These are phyloP conservation scores for Euphonia xanthogaster DNA, from an alignment of 2,797 vertebrate genomes.

Conservation along the genomic window DNA sequence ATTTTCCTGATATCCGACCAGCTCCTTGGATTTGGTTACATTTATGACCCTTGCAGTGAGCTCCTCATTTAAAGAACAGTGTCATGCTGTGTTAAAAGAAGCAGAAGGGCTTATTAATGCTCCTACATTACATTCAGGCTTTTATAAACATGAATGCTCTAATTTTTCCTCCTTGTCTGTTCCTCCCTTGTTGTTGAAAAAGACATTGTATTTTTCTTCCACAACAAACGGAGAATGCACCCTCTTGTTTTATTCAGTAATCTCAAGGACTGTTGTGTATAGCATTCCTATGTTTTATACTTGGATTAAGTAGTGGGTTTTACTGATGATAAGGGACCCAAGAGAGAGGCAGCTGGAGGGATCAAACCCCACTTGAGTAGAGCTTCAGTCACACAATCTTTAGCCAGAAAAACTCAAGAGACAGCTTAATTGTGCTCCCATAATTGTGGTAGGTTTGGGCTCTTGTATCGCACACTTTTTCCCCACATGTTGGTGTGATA, in stretches of 20 bases:
- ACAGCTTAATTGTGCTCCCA: not conserved
- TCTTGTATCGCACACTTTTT: not conserved
- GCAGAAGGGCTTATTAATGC: not conserved
- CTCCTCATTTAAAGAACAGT: not conserved
- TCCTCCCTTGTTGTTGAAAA: not conserved
- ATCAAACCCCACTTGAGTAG: not conserved
- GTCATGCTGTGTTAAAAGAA: not conserved
- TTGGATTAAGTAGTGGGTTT: not conserved
- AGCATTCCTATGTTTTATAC: not conserved
- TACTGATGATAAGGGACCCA: not conserved
- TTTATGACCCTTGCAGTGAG: not conserved
- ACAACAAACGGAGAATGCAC: not conserved
- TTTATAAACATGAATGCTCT: not conserved
- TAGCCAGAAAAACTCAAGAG: not conserved
- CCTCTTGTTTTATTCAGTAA: not conserved
- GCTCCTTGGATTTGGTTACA: not conserved
- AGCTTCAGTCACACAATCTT: not conserved
- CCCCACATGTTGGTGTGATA: not conserved
- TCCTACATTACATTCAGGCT: not conserved
- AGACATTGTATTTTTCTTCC: not conserved
- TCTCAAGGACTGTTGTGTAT: not conserved
- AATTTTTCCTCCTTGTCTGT: not conserved
- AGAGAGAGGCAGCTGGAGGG: not conserved
- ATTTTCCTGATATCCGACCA: not conserved
- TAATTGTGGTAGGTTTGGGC: not conserved